Evolutionary conservation across 2,888 invertebrate species (phyloP).

Genomic region (Drosophila borborema): DNA sequence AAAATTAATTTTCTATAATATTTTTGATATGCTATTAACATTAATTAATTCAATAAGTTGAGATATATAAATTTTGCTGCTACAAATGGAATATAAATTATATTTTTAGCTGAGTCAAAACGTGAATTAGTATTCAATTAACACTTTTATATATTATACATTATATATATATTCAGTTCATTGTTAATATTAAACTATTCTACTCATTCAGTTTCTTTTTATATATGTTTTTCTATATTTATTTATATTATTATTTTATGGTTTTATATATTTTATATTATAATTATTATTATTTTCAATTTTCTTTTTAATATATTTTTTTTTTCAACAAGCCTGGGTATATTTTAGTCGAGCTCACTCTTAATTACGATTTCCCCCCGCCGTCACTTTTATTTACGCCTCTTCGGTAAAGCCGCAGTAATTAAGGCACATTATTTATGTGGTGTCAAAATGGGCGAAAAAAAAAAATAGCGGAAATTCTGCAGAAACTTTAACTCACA

Average conservation of each 20-base stretch:
- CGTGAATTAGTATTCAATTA: no score
- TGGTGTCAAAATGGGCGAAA: conserved; percentile 38
- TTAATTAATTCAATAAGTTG: no score
- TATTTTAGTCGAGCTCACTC: neutral
- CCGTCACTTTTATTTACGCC: conserved; percentile 21
- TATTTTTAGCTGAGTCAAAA: neutral
- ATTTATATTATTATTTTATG: neutral
- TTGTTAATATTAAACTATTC: neutral
- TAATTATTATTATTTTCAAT: neutral
- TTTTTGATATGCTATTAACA: no score
- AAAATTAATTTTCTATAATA: neutral
- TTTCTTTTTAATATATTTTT: neutral
- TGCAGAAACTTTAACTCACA: conserved; percentile 45
- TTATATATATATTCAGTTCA: neutral
- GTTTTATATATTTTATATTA: neutral
- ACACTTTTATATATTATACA: neutral
- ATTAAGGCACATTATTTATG: conserved; percentile 71
- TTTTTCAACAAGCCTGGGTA: neutral
- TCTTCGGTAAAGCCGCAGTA: conserved; percentile 63
- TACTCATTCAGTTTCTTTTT: neutral
- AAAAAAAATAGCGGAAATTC: conserved; percentile 36
- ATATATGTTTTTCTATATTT: neutral
- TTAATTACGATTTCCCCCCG: neutral
- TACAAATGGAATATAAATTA: neutral
- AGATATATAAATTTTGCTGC: no score